Percentiles rank a stretch among this genome's conserved stretches.
Evolutionary conservation across 2,888 invertebrate genomes (phyloP).

Genomic region (Steinernema scapterisci): DNA sequence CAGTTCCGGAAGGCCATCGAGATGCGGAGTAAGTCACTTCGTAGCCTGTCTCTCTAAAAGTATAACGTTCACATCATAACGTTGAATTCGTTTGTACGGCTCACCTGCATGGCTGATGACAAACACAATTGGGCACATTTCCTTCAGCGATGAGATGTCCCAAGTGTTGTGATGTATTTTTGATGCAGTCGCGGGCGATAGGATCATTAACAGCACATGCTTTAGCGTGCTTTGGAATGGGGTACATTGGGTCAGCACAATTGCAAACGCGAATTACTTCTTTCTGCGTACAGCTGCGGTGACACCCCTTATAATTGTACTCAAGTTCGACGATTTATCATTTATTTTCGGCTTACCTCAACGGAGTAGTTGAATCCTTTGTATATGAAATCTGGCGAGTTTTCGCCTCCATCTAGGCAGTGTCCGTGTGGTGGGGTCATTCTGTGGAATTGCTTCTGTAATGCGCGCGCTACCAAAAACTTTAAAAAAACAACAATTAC

Average conservation of each 20-base stretch:
- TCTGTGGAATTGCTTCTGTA: conserved; percentile 65
- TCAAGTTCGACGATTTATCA: no score
- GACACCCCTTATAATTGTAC: conserved; percentile 50
- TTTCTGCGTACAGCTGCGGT: conserved; percentile 64
- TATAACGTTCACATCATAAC: no score
- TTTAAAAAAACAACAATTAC: conserved; percentile 37
- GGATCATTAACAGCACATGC: conserved; percentile 59
- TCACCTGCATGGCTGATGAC: conserved; percentile 66
- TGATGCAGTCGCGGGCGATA: conserved; percentile 61
- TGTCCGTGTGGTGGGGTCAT: conserved; percentile 62
- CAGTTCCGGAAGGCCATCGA: conserved; percentile 67
- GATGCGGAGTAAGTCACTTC: conserved; percentile 67
- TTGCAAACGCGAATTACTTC: conserved; percentile 57
- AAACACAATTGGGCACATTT: conserved; percentile 54
- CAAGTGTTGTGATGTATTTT: conserved; percentile 58
- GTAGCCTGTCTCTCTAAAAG: conserved; percentile 64
- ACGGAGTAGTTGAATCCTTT: conserved; percentile 65
- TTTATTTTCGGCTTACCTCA: conserved; percentile 42
- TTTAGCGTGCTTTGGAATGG: conserved; percentile 47
- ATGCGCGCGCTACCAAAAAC: not conserved
- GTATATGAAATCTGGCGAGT: conserved; percentile 55
- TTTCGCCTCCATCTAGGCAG: conserved; percentile 60
- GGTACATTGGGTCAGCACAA: conserved; percentile 66
- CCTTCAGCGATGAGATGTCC: conserved; percentile 57
- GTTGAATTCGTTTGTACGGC: conserved; percentile 24